phyloP scores from a whole-genome alignment of 2,113 vertebrate species.

The Miniopterus natalensis region DNA sequence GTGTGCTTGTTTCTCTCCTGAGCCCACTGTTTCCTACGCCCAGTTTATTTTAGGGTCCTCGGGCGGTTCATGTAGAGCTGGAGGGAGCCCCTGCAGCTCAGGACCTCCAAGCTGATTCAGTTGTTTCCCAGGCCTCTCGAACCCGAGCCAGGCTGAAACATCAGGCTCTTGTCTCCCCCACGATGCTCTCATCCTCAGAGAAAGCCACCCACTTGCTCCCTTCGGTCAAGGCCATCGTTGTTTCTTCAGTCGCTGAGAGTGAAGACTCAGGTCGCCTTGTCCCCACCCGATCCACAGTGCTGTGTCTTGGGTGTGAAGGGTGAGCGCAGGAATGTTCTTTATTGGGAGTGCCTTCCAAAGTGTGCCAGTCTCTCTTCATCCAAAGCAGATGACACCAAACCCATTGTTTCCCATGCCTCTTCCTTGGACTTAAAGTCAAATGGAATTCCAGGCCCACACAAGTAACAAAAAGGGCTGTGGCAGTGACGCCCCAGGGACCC shows the following conservation, averaged over 20 bases:
- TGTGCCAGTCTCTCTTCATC: too few species aligned
- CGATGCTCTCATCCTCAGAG: not conserved
- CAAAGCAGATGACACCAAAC: not conserved
- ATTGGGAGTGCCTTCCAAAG: not conserved
- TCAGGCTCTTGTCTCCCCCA: not conserved
- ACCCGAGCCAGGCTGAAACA: not conserved
- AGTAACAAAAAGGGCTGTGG: not conserved
- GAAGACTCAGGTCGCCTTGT: not conserved
- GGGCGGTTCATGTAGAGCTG: not conserved
- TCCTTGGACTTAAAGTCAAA: not conserved
- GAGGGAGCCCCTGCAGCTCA: not conserved
- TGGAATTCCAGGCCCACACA: not conserved
- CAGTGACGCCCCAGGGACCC: not conserved
- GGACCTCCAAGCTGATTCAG: not conserved
- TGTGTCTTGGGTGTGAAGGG: not conserved
- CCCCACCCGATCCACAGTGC: fast-evolving
- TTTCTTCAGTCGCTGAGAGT: not conserved
- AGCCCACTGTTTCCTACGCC: not conserved
- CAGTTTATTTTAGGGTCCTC: not conserved
- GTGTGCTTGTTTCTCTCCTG: not conserved
- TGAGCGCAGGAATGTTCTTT: not conserved
- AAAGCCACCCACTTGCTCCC: not conserved
- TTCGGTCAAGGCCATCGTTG: not conserved
- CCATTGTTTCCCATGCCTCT: not conserved
- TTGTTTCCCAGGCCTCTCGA: not conserved